Conservation (phyloP, 2,797 vertebrate species). For the Crotalus adamanteus region DNA sequence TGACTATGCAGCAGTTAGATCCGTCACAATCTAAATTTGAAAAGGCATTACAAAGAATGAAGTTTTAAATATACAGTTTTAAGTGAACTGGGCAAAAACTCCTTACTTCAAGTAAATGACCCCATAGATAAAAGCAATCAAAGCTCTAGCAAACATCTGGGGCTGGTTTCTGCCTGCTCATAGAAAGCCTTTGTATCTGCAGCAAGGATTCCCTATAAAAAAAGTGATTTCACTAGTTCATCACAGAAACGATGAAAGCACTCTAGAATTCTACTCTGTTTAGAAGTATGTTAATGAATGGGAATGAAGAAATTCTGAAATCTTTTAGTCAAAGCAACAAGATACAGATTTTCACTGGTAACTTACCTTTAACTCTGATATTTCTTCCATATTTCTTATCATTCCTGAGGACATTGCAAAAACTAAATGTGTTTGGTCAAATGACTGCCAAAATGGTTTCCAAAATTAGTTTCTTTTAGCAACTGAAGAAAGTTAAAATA, state of each 20-base stretch:
- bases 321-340: not conserved
- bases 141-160: not conserved
- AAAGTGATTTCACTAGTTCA: not conserved
- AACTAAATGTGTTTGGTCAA: not conserved
- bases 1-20: not conserved
- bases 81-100: not conserved
- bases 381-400: slow-evolving; percentile 35
- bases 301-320: not conserved
- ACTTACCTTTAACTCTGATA: slow-evolving; percentile 72
- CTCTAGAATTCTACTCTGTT: not conserved
- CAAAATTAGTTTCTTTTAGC: not conserved
- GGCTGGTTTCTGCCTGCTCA: not conserved
- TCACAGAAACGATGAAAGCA: not conserved
- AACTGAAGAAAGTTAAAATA: not conserved
- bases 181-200: not conserved
- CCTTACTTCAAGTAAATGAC: not conserved
- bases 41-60: not conserved
- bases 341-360: not conserved
- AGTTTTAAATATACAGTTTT: slow-evolving; percentile 11
- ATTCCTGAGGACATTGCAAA: slow-evolving; percentile 17
- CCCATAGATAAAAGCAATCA: not conserved
- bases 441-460: not conserved
- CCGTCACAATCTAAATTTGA: not conserved
- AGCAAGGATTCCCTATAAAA: not conserved
- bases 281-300: not conserved